Conservation (phyloP, 1,140 invertebrate species). For the Radopholus similis region DNA sequence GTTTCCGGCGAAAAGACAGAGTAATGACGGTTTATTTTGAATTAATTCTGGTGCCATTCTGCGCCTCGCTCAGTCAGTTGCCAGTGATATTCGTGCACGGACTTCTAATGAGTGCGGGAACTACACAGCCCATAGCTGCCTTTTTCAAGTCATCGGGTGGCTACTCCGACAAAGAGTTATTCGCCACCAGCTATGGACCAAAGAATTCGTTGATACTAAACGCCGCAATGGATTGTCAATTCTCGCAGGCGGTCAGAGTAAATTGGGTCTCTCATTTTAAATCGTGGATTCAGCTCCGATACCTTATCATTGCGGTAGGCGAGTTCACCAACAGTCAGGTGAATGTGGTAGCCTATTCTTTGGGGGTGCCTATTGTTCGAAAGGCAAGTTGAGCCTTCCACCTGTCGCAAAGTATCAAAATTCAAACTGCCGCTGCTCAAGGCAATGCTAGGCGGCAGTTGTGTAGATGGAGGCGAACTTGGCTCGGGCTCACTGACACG, state of each 20-base stretch:
- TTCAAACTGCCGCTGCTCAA: not conserved
- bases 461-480: constrained; percentile 26
- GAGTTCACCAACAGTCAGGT: constrained; percentile 36
- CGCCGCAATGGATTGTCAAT: constrained; percentile 19
- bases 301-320: constrained; percentile 32
- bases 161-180: constrained; percentile 16
- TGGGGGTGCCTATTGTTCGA: constrained; percentile 31
- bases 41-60: not conserved
- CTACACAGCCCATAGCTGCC: not conserved
- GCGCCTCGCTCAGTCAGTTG: not conserved
- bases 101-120: constrained; percentile 10
- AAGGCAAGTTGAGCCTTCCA: constrained; percentile 7
- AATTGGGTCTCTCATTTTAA: not conserved
- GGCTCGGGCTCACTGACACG: constrained; percentile 1
- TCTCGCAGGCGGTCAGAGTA: not conserved
- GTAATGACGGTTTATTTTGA: not conserved
- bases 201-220: not conserved
- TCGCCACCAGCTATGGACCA: constrained; percentile 21
- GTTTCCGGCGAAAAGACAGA: constrained; percentile 14
- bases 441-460: constrained; percentile 36
- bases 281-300: constrained; percentile 24
- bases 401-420: not conserved
- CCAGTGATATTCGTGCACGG: constrained; percentile 21
- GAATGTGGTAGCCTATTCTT: constrained; percentile 34
- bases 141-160: constrained; percentile 2